Conservation (phyloP, 2,888 invertebrate genomes). For the Empis livida region DNA sequence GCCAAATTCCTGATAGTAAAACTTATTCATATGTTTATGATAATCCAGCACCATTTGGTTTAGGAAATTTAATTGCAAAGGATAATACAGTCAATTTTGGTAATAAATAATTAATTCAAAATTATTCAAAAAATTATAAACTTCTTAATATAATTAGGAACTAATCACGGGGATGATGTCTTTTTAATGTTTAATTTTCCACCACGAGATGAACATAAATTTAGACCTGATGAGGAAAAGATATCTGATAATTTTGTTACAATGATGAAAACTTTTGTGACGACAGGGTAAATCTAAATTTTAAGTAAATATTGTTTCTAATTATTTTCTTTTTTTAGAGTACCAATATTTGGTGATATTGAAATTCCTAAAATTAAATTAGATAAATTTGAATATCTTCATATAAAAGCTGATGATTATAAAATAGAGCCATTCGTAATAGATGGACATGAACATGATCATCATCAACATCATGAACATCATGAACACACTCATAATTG, state of each 20-base stretch:
- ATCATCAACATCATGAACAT: too few relatives aligned
- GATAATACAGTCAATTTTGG: not conserved
- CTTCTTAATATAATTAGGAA: not conserved
- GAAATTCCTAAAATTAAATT: not conserved
- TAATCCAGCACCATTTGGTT: not conserved
- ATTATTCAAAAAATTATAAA: not conserved
- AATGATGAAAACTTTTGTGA: not conserved
- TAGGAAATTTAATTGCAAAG: not conserved
- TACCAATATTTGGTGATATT: not conserved
- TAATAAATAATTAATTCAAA: not conserved
- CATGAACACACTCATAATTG: too few relatives aligned
- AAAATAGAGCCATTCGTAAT: too few relatives aligned
- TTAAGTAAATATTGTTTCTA: not conserved
- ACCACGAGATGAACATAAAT: not conserved
- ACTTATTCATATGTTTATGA: not conserved
- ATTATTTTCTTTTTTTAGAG: not conserved
- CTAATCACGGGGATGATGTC: not conserved
- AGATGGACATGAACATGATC: too few relatives aligned
- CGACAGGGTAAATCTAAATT: not conserved
- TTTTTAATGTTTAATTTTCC: not conserved
- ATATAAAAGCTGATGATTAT: too few relatives aligned
- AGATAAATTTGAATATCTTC: not conserved
- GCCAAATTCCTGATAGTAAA: not conserved
- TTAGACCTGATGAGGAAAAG: not conserved
- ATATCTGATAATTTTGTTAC: not conserved